Percentiles rank a stretch among this genome's conserved stretches.
Evolutionary conservation across 2,888 invertebrate species (phyloP).

Genomic region (Meiosimyza platycephala): DNA sequence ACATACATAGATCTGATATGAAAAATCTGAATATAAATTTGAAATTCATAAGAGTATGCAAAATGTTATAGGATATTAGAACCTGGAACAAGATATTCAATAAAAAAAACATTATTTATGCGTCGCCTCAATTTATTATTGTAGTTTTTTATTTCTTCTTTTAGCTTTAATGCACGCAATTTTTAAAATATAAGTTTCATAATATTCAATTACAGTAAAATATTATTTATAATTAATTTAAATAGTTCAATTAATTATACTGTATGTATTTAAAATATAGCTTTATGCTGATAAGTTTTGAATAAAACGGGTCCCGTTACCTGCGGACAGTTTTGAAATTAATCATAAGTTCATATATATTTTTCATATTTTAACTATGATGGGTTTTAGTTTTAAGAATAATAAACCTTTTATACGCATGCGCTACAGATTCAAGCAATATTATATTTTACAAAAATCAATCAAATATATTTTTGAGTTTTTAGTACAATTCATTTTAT

Average conservation of each 20-base stretch:
- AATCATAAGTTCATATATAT: not conserved
- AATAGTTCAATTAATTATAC: constrained; percentile 20
- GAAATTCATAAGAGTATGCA: no score
- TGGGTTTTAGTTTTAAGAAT: constrained; percentile 1
- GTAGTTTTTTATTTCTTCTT: not conserved
- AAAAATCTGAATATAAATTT: no score
- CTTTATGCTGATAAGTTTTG: constrained; percentile 23
- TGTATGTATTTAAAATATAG: constrained; percentile 12
- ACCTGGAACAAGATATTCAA: no score
- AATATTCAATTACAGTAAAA: constrained; percentile 23
- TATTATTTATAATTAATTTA: constrained; percentile 25
- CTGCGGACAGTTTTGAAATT: constrained; percentile 13
- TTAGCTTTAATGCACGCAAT: constrained; percentile 10
- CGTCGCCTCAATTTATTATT: no score
- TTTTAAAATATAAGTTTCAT: constrained; percentile 15
- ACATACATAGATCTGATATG: no score
- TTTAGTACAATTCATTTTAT: not conserved
- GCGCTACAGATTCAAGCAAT: constrained; percentile 28
- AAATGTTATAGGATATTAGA: no score
- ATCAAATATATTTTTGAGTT: not conserved
- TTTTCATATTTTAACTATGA: constrained; percentile 2
- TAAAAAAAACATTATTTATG: no score
- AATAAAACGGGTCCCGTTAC: constrained; percentile 30
- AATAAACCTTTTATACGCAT: constrained; percentile 8
- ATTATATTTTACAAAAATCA: constrained; percentile 22